Evolutionary conservation across 2,797 vertebrate genomes (phyloP).

Genomic region (Dermochelys coriacea): DNA sequence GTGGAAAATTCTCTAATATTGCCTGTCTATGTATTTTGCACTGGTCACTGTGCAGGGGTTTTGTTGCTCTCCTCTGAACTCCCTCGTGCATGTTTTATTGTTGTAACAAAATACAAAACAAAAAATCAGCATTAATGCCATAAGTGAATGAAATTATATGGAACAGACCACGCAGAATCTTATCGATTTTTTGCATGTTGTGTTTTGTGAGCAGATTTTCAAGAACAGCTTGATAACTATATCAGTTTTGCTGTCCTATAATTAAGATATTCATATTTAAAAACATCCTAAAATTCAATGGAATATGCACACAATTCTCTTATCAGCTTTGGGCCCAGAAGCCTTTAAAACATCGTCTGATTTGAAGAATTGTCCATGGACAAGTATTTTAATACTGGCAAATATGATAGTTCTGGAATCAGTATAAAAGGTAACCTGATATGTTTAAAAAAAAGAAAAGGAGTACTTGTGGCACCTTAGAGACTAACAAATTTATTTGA

Average conservation of each 20-base stretch:
- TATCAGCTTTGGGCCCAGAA: not conserved
- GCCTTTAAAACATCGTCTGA: not conserved
- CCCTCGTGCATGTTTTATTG: not conserved
- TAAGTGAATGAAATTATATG: not conserved
- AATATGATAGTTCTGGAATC: not conserved
- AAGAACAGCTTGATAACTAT: not conserved
- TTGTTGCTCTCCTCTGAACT: not conserved
- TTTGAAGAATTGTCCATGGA: not conserved
- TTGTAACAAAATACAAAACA: not conserved
- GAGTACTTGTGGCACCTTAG: too few species aligned
- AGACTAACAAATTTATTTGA: too few species aligned
- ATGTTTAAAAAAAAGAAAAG: too few species aligned
- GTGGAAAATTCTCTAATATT: not conserved
- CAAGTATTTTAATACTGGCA: not conserved
- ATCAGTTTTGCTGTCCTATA: not conserved
- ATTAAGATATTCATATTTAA: not conserved
- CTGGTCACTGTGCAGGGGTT: not conserved
- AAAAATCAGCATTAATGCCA: not conserved
- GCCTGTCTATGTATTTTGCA: not conserved
- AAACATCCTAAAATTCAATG: not conserved
- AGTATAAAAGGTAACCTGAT: not conserved
- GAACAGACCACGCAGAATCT: not conserved
- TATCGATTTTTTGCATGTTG: not conserved
- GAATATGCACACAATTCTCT: not conserved
- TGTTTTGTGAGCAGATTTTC: not conserved